Conservation (phyloP, 53 echinoderm and acorn worm genomes). For the Astropecten irregularis region DNA sequence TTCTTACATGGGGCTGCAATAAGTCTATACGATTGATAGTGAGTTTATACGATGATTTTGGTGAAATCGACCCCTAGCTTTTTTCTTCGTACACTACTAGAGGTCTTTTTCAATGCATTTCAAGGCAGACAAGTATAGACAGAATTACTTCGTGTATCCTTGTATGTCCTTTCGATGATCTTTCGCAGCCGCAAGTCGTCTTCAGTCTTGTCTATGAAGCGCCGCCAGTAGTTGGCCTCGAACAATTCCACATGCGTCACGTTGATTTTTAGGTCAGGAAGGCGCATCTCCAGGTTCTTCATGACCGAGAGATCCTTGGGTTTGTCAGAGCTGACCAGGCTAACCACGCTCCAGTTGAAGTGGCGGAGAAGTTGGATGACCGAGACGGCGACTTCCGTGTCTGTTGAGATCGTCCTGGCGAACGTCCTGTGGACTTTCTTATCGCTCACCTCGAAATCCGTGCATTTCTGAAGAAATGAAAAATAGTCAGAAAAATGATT, state of each 20-base stretch:
- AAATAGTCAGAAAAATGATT: no score
- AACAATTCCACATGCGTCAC: background rate
- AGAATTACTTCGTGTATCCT: constrained; percentile 60
- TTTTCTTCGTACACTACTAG: no score
- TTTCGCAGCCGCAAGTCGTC: constrained; percentile 29
- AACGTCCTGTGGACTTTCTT: constrained; percentile 80
- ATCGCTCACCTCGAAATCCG: constrained; percentile 74
- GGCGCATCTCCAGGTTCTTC: background rate
- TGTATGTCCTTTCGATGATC: constrained; percentile 57
- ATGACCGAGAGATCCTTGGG: background rate
- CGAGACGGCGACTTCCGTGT: constrained; percentile 70
- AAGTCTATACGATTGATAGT: no score
- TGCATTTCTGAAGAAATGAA: constrained; percentile 71
- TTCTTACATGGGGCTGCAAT: no score
- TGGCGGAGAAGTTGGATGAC: constrained; percentile 72
- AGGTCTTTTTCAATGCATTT: no score
- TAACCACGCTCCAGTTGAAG: constrained; percentile 83
- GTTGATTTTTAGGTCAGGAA: constrained; percentile 9
- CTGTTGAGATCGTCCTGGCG: constrained; percentile 80
- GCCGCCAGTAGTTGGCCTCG: constrained; percentile 26
- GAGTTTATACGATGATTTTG: no score
- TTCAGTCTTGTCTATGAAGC: background rate
- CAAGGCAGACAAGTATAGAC: no score
- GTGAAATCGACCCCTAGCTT: no score
- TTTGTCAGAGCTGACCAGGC: constrained; percentile 59